Evolutionary conservation across 2,888 invertebrate genomes (phyloP), one percentile per base, ranked within the genome.

Genomic region (Strigamia crassipes): DNA sequence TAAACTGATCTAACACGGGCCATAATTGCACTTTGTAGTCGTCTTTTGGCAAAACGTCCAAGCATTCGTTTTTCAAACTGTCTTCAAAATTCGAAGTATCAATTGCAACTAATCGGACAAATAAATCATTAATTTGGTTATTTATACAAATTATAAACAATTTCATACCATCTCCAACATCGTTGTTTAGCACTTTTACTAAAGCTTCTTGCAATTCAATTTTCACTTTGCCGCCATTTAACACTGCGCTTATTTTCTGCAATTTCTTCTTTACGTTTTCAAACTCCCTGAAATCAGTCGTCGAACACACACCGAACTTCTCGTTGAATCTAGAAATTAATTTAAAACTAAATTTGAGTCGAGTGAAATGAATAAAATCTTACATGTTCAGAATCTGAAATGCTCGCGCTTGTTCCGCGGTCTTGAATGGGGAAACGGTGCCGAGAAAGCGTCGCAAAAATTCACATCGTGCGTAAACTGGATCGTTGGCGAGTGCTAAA

Each of bases 1-100:
- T 73, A 23, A 73, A 27, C 12, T 73, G 73, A 73, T 73, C 73
- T 31, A 31, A 15, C 3, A 73, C 31, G 15, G 73, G 73, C 73
- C 73, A 73, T 27, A 73, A 73, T n/a, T 73, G 73, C 15, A 73
- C 31, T 73, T 73, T 73, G 12, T 15, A 31, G 13, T 27, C 73
- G 27, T 73, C 27, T 2, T 13, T 73, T 10, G 73, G 31, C 13
- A n/a, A 73, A 27, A 31, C 10, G 13, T 31, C 31, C 27, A n/a
- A 23, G 8, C 13, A 9, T 12, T 13, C 5, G 6, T 27, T 73
- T 73, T 31, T 13, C 23, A 73, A 73, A 13, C 13, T 31, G 2
- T 15, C 5, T 66, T 66, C 13, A 5, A 66, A 15, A 23, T 66
- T 73, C 3, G 23, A 27, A 1, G 27, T 31, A 0, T 73, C 31